Evolutionary conservation across 1,140 invertebrate species (phyloP), one percentile per base, ranked within the genome.

Genomic region (Plectrocnemia conspersa): DNA sequence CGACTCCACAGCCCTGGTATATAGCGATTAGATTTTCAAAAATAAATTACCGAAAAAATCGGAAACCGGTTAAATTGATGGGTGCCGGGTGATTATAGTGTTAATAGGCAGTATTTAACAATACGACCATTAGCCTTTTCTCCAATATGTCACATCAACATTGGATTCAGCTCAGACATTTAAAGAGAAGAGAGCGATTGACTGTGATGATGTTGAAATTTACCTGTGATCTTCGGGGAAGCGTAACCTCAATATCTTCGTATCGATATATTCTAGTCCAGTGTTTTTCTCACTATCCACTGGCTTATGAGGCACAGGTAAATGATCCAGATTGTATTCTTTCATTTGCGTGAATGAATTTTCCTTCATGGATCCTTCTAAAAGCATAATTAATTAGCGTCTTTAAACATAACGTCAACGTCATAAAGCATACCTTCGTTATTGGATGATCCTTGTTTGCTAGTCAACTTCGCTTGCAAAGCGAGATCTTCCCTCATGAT

Each of bases 401-500:
- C 19, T 33, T 5, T 46, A 27, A 29, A 32, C 19, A 32, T 32
- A 23, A 21, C 22, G 35, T 2, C 7, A 48, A 48, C 19, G 1
- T 24, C 11, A 3, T 15, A 35, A 33, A 32, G n/a, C n/a, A 38
- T 23, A 38, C 48, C 19, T 40, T 40, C n/a, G 11, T 11, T 40
- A 3, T 18, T 38, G 15, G 16, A 24, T 38, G 2, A 32, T 3
- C n/a, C n/a, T 7, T 50, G 32, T 13, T 50, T 7, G 40, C 6
- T 40, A 11, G 21, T 22, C 15, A 38, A 25, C 27, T 50, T 68
- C 21, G 80, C 69, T 68, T 84, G 73, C 41, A 77, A 71, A 0
- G 84, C 82, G 54, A 91, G 71, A 71, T 93, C 89, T 41, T 87
- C 81, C 9, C 89, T 75, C 74, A 88, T 84, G n/a, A 93, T 80